A percentile compares a stretch with the other conserved stretches of the same genome.
These are phyloP conservation scores for Xylocopa sonorina DNA, from an alignment of 1,140 invertebrate species.

Conservation along the genomic window DNA sequence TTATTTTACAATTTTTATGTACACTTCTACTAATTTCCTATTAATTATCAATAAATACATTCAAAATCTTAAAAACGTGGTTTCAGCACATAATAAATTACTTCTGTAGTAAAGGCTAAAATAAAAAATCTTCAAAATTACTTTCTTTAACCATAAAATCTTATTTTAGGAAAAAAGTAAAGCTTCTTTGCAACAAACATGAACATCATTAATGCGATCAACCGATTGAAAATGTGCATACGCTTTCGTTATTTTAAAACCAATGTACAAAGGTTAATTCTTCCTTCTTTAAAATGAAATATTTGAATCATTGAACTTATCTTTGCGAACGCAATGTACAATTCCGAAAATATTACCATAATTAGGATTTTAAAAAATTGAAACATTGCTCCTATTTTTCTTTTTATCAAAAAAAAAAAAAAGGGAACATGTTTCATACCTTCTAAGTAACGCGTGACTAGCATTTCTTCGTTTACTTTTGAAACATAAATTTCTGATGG, in stretches of 20 bases:
- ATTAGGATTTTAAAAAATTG: conserved; percentile 39
- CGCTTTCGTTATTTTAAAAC: background rate
- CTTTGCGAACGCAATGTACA: conserved; percentile 20
- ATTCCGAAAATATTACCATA: conserved; percentile 59
- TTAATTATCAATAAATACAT: conserved; percentile 72
- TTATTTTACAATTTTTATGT: conserved; percentile 72
- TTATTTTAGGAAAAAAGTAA: background rate
- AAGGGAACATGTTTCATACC: conserved; percentile 46
- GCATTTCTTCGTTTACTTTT: conserved; percentile 51
- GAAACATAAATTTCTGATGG: conserved; percentile 11
- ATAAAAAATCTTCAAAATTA: conserved; percentile 14
- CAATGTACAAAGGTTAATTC: conserved; percentile 32
- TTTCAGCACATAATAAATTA: conserved; percentile 32
- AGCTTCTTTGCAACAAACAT: conserved; percentile 9
- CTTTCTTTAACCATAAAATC: background rate
- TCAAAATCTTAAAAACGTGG: conserved; percentile 50
- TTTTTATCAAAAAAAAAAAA: conserved; percentile 42
- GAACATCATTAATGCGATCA: conserved; percentile 12
- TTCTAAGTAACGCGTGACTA: conserved; percentile 66
- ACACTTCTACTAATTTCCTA: conserved; percentile 69
- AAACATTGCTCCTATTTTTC: conserved; percentile 39
- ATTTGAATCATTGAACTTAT: conserved; percentile 34
- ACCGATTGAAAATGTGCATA: conserved; percentile 19
- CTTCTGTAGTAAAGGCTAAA: conserved; percentile 13
- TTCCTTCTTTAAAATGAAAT: conserved; percentile 3